Evolutionary conservation across 2,797 vertebrate genomes (phyloP).

Genomic region (Cephalopachus bancanus): DNA sequence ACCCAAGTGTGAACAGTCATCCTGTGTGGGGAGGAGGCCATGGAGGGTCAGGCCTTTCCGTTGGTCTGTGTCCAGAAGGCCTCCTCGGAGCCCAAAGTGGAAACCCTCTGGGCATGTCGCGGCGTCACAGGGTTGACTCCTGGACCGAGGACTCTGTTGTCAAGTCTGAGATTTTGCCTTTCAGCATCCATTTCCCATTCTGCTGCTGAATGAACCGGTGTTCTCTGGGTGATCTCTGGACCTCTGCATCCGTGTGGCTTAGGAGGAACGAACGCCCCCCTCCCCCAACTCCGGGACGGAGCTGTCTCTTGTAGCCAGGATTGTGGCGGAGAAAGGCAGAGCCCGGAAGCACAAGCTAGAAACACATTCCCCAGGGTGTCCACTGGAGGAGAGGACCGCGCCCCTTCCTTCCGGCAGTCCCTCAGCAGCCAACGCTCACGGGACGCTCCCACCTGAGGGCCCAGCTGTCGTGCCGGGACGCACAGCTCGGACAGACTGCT

Average conservation of each 20-base stretch:
- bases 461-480: no score
- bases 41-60: not conserved
- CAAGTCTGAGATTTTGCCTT: not conserved
- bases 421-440: not conserved
- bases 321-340: not conserved
- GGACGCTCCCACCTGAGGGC: not conserved
- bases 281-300: not conserved
- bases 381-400: not conserved
- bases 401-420: not conserved
- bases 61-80: not conserved
- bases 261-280: not conserved
- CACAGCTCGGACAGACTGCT: not conserved
- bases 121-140: not conserved
- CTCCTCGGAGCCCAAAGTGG: no score
- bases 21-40: not conserved
- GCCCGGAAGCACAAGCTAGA: not conserved
- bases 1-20: not conserved
- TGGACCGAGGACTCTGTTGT: not conserved
- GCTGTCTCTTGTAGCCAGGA: not conserved
- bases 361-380: no score
- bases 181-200: not conserved
- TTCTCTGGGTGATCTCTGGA: not conserved
- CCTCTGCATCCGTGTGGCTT: not conserved
- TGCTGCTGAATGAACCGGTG: not conserved
- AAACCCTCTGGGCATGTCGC: not conserved